Evolutionary conservation across 2,797 vertebrate genomes (phyloP).

Genomic region (Amblyraja radiata): DNA sequence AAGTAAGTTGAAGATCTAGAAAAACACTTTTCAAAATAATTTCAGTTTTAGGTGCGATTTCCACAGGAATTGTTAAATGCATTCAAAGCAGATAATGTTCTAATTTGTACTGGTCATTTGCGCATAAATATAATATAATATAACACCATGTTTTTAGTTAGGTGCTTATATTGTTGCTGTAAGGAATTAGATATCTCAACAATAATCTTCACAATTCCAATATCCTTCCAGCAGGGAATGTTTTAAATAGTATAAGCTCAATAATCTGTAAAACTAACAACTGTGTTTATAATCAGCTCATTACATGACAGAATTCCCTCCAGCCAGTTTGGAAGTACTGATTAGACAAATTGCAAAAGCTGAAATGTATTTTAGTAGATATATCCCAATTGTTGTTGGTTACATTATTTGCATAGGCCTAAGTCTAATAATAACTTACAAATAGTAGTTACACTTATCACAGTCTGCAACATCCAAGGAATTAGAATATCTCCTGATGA

Average conservation of each 20-base stretch:
- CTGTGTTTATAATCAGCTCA: not conserved
- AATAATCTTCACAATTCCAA: not conserved
- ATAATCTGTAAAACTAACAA: constrained; percentile 21
- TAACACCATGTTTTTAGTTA: not conserved
- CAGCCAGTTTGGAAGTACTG: not conserved
- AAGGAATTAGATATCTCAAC: not conserved
- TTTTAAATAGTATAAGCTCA: not conserved
- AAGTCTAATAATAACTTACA: constrained; percentile 1
- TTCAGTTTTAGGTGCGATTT: too few species aligned
- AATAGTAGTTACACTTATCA: constrained; percentile 11
- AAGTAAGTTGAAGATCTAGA: too few species aligned
- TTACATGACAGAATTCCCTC: constrained; percentile 1
- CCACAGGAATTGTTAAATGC: too few species aligned
- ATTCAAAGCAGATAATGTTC: too few species aligned
- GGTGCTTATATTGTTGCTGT: not conserved
- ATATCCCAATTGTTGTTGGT: not conserved
- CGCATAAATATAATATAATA: not conserved
- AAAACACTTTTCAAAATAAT: too few species aligned
- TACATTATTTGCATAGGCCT: not conserved
- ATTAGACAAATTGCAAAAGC: constrained; percentile 22
- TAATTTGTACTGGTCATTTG: too few species aligned
- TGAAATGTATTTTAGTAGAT: constrained; percentile 6
- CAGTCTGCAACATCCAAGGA: not conserved
- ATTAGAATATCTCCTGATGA: not conserved
- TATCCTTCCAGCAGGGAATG: not conserved